Conservation (phyloP, 2,888 invertebrate species). For the Polydrusus tereticollis region DNA sequence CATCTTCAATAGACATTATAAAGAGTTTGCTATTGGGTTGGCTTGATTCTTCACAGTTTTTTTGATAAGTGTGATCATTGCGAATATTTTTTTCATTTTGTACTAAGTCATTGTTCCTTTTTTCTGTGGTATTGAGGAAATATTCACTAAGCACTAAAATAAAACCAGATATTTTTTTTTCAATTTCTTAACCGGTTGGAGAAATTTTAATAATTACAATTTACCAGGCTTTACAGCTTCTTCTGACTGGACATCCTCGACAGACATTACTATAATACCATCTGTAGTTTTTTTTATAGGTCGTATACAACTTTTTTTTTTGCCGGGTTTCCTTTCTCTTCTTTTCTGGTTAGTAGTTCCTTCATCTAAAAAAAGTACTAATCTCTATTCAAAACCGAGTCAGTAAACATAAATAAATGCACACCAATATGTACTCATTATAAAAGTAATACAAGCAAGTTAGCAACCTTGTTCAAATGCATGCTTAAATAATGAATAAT, state of each 20-base stretch:
- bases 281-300: background rate
- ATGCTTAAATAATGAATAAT: too few relatives aligned
- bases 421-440: too few relatives aligned
- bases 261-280: background rate
- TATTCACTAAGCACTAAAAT: background rate
- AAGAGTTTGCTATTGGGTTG: background rate
- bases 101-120: background rate
- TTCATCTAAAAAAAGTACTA: background rate
- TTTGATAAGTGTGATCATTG: background rate
- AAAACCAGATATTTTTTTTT: background rate
- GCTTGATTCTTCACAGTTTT: background rate
- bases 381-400: too few relatives aligned
- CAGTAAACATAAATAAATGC: too few relatives aligned
- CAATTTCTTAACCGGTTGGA: too few relatives aligned
- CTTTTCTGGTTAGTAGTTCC: background rate
- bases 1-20: conserved; percentile 9
- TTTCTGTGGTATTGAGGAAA: background rate
- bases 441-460: too few relatives aligned
- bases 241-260: background rate
- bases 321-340: background rate
- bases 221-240: background rate
- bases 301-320: background rate
- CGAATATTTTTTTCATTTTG: background rate
- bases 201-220: background rate
- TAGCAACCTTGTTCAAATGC: too few relatives aligned